Evolutionary conservation across 1,140 invertebrate genomes (phyloP).

Genomic region (Akabosia matsudoensis): DNA sequence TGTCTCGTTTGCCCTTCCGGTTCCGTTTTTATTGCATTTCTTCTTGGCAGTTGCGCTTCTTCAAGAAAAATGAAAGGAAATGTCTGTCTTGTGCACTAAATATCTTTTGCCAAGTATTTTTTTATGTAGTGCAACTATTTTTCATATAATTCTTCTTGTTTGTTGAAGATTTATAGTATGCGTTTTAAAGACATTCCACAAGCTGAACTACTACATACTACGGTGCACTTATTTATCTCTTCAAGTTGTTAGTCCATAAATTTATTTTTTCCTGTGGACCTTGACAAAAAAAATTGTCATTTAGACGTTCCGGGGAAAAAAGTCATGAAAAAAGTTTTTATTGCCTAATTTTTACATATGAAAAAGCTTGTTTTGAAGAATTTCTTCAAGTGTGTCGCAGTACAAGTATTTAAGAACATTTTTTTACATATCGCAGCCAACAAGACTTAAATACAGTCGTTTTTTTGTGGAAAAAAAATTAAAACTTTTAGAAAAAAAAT

Average conservation of each 20-base stretch:
- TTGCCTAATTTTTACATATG: neutral
- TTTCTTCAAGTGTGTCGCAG: no score
- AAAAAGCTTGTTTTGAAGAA: no score
- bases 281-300: neutral
- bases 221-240: neutral
- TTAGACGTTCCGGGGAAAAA: no score
- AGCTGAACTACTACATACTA: neutral
- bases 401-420: no score
- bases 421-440: no score
- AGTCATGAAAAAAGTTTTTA: no score
- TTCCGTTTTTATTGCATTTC: constrained; percentile 21
- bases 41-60: neutral
- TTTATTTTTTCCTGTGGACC: neutral
- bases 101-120: constrained; percentile 20
- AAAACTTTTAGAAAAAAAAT: no score
- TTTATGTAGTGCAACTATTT: neutral
- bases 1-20: neutral
- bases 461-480: no score
- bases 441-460: no score
- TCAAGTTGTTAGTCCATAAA: no score
- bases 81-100: neutral
- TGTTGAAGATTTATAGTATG: neutral
- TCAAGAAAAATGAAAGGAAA: neutral
- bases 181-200: neutral
- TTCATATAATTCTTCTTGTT: neutral